Evolutionary conservation across 2,113 vertebrate genomes (phyloP), one percentile per base, ranked within the genome.

Genomic region (Corythornis vintsioides): DNA sequence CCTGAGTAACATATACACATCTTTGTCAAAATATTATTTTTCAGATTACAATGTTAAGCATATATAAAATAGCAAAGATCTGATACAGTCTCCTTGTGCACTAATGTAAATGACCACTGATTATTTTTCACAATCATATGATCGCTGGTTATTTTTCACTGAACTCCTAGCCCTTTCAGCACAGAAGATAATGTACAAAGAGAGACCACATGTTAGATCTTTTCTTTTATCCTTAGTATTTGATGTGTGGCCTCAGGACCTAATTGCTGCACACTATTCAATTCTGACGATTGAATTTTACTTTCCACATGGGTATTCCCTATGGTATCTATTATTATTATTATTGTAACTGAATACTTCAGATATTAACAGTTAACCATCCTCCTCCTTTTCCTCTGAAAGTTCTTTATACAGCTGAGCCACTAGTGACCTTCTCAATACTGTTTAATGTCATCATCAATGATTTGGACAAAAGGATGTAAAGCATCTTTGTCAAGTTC

Each of bases 201-300:
- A 90, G 9, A 22, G 22, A 90, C 52, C 55, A 85, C 59, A 61
- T 86, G 73, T 4, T 79, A 22, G 3, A 76, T 94, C 85, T 93
- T 74, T 79, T 45, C 40, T 83, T 92, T 92, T 55, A 72, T 84
- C 50, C 0, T 2, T 55, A 76, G 42, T 55, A 92, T 96, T 83
- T 89, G 78, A 66, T 86, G 55, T 56, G 66, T 89, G 60, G 89
- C 64, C 59, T 65, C 56, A 94, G 89, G 71, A 28, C 63, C 12
- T 92, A 82, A 95, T 95, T 93, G 66, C 85, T 79, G 71, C 63
- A 91, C 38, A 21, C 75, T 91, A 87, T 89, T 94, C 88, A 95
- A 89, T 73, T 92, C 81, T 85, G 77, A 96, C 1, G 17, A 83
- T 2, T 76, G 90, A 94, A 92, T 96, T 94, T 95, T 94, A 66